Conservation (phyloP, 2,888 invertebrate species). For the Chrysolina americana region DNA sequence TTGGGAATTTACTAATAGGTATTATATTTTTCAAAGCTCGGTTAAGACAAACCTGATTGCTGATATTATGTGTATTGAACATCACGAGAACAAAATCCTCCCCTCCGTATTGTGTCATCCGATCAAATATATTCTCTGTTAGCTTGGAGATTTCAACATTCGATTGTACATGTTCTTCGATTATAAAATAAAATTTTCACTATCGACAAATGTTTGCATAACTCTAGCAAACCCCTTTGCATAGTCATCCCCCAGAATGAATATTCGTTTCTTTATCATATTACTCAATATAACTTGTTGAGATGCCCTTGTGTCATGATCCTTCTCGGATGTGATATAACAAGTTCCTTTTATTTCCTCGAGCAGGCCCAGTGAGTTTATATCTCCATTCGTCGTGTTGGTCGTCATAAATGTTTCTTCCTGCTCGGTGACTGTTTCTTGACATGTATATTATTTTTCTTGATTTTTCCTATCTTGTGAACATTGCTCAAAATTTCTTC, state of each 20-base stretch:
- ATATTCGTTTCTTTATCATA: too few relatives aligned
- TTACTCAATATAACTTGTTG: too few relatives aligned
- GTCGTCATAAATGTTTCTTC: too few relatives aligned
- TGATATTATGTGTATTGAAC: too few relatives aligned
- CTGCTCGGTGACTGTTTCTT: background rate
- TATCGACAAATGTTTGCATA: background rate
- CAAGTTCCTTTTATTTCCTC: too few relatives aligned
- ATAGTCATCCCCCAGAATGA: too few relatives aligned
- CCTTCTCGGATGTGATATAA: background rate
- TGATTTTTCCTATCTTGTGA: background rate
- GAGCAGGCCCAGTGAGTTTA: background rate
- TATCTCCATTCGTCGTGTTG: too few relatives aligned
- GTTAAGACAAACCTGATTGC: too few relatives aligned
- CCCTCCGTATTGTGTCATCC: background rate
- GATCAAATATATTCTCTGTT: background rate
- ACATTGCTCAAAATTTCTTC: background rate
- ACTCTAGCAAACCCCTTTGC: too few relatives aligned
- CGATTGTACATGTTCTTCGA: background rate
- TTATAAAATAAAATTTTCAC: background rate
- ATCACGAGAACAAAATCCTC: too few relatives aligned
- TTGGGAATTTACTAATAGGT: background rate
- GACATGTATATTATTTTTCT: constrained; percentile 3
- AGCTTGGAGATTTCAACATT: too few relatives aligned
- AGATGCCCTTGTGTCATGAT: background rate
- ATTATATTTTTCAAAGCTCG: background rate